phyloP scores from a whole-genome alignment of 2,797 vertebrate species.

The Oreortyx pictus region DNA sequence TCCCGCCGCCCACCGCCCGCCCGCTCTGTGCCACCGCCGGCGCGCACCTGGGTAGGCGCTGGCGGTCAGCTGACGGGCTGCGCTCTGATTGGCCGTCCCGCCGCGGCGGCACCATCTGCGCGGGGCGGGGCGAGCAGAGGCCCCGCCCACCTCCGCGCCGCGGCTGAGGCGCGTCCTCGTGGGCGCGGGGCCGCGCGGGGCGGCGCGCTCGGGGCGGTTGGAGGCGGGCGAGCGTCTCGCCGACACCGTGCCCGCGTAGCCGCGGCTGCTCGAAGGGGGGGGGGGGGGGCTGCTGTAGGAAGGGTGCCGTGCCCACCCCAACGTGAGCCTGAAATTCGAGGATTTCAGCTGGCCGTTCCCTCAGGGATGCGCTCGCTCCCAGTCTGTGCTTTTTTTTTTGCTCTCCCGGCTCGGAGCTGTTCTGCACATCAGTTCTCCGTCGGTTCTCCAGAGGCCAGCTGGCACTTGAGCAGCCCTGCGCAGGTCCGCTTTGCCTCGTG shows the following conservation, averaged over 20 bases:
- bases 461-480: not conserved
- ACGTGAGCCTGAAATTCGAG: not conserved
- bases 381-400: not conserved
- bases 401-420: not conserved
- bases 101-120: not conserved
- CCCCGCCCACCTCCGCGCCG: not conserved
- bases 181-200: no score
- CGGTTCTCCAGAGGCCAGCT: not conserved
- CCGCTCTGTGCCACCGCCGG: slow-evolving; percentile 76
- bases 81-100: slow-evolving; percentile 71
- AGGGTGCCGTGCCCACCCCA: not conserved
- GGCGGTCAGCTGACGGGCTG: slow-evolving; percentile 79
- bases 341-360: not conserved
- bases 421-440: no score
- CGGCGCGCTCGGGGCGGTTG: no score
- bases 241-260: rapidly evolving
- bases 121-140: not conserved
- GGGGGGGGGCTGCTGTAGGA: not conserved
- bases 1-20: not conserved
- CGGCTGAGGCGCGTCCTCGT: not conserved
- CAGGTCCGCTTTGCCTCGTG: not conserved
- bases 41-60: slow-evolving; percentile 82
- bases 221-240: no score
- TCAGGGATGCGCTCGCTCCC: rapidly evolving
- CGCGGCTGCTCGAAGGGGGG: not conserved